Conservation (phyloP, 2,888 invertebrate genomes). For the Tenthredo mesomela region DNA sequence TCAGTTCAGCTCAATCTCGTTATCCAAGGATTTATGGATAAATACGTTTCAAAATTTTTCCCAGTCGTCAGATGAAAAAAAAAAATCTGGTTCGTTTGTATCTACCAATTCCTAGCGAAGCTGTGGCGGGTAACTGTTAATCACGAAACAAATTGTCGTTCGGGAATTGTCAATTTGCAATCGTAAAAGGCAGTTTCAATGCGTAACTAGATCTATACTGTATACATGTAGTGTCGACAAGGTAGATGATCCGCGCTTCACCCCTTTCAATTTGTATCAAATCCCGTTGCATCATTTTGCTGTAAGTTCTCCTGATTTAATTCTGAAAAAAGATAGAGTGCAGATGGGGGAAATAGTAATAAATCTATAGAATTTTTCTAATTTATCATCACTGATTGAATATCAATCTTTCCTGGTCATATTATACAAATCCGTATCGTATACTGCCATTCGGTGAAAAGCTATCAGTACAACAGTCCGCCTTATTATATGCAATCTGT, state of each 20-base stretch:
- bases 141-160: conserved; percentile 65
- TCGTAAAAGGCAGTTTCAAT: conserved; percentile 61
- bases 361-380: neutral
- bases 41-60: neutral
- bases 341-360: neutral
- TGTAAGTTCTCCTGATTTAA: neutral
- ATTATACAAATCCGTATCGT: neutral
- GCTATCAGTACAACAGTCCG: neutral
- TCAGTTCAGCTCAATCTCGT: neutral
- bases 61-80: neutral
- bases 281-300: neutral
- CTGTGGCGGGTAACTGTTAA: conserved; percentile 59
- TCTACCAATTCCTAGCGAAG: neutral
- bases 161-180: conserved; percentile 72
- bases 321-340: neutral
- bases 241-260: conserved; percentile 27
- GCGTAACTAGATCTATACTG: neutral
- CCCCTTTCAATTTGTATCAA: neutral
- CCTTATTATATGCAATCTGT: neutral
- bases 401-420: neutral
- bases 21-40: neutral
- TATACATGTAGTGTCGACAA: neutral
- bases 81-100: neutral
- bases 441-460: neutral
- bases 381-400: neutral